Evolutionary conservation across 2,113 vertebrate genomes (phyloP).

Genomic region (Hylia prasina): DNA sequence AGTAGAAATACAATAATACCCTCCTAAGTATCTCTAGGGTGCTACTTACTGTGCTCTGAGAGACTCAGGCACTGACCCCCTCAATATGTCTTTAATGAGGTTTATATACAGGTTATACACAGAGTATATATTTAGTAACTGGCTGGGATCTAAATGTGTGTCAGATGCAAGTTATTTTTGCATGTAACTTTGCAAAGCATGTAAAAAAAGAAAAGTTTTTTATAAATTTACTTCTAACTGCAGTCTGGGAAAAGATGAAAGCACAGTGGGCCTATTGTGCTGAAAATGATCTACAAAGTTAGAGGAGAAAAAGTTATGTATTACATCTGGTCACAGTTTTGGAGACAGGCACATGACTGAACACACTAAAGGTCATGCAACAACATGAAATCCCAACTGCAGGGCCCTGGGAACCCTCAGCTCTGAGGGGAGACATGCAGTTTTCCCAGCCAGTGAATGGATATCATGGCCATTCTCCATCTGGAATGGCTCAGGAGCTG

Average conservation of each 20-base stretch:
- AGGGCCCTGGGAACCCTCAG: not conserved
- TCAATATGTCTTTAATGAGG: not conserved
- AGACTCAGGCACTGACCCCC: not conserved
- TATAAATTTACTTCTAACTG: not conserved
- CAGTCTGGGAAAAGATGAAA: not conserved
- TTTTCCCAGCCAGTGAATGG: not conserved
- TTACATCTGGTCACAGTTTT: not conserved
- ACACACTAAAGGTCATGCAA: not conserved
- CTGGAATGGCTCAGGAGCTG: too few species aligned
- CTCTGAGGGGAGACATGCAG: fast-evolving
- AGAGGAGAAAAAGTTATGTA: not conserved
- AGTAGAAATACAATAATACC: not conserved
- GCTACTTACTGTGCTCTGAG: not conserved
- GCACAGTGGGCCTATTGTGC: not conserved
- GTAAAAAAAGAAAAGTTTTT: not conserved
- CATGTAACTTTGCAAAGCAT: not conserved
- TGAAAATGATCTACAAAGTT: not conserved
- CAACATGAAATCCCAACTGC: not conserved
- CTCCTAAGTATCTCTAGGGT: not conserved
- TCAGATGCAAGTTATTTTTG: not conserved
- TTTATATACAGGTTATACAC: not conserved
- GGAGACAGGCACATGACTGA: not conserved
- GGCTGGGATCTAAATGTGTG: not conserved
- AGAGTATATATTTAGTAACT: not conserved
- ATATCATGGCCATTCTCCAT: fast-evolving